A percentile compares a stretch with the other conserved stretches of the same genome.
These are phyloP conservation scores for Epizoanthus fatuus DNA, from an alignment of 92 coral and sea anemone genomes.

Conservation along the genomic window DNA sequence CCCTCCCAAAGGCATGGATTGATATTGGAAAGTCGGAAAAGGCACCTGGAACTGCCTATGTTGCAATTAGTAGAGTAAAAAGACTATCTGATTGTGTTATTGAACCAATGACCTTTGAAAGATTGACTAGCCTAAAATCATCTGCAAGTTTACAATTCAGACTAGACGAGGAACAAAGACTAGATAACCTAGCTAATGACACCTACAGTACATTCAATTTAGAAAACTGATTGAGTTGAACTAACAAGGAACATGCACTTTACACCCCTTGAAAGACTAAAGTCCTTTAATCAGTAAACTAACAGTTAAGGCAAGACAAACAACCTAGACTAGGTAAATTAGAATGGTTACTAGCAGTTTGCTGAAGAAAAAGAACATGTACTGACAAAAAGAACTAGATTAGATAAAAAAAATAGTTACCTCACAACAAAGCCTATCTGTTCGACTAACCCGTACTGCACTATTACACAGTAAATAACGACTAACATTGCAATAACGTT, in stretches of 20 bases:
- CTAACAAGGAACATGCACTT: too few species aligned
- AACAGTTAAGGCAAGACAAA: too few species aligned
- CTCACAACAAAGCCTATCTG: too few species aligned
- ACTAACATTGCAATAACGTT: not conserved
- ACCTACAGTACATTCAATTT: slow-evolving; percentile 23
- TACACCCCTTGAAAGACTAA: too few species aligned
- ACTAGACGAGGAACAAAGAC: slow-evolving; percentile 38
- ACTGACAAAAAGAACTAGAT: too few species aligned
- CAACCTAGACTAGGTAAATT: too few species aligned
- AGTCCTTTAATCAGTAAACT: too few species aligned
- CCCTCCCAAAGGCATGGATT: slow-evolving; percentile 21
- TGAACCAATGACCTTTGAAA: slow-evolving; percentile 48
- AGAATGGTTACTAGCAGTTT: too few species aligned
- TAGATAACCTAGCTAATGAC: slow-evolving; percentile 23
- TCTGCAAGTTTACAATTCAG: slow-evolving; percentile 47
- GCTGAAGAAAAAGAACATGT: too few species aligned
- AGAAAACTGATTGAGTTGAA: too few species aligned
- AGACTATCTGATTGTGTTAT: slow-evolving; percentile 9
- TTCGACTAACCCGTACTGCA: not conserved
- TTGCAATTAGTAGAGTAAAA: slow-evolving; percentile 22
- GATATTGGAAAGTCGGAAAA: slow-evolving; percentile 16
- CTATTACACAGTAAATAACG: not conserved
- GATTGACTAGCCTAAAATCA: slow-evolving; percentile 32
- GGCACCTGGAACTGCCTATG: slow-evolving; percentile 23
- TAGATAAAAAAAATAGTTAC: too few species aligned